Evolutionary conservation across 2,888 invertebrate genomes (phyloP).

Genomic region (Tetragnatha montana): DNA sequence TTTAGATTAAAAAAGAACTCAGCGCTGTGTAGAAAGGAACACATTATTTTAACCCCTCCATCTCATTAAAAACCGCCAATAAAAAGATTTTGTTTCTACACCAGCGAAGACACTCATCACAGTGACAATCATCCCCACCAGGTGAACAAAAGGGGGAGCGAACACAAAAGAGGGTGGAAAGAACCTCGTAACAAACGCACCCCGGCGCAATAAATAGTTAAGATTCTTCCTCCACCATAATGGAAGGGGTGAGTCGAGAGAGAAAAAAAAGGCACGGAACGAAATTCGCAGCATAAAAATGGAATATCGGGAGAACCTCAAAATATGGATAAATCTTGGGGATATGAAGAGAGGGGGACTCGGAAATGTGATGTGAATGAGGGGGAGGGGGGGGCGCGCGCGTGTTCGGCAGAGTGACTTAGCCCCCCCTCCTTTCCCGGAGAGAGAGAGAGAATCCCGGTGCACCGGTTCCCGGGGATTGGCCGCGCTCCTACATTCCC

Average conservation of each 20-base stretch:
- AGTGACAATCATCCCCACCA: not conserved
- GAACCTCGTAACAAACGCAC: slow-evolving; percentile 50
- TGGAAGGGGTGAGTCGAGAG: slow-evolving; percentile 2
- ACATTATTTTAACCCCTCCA: not conserved
- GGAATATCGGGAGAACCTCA: slow-evolving; percentile 44
- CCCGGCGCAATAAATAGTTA: slow-evolving; percentile 64
- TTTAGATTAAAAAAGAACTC: too few relatives aligned
- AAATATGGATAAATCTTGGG: slow-evolving; percentile 68
- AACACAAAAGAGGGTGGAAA: slow-evolving; percentile 8
- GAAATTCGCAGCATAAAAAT: slow-evolving; percentile 61
- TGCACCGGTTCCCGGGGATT: slow-evolving; percentile 49
- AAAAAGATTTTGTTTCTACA: not conserved
- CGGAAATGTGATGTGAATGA: slow-evolving; percentile 70
- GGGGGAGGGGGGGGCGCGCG: slow-evolving; percentile 52
- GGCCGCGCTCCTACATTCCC: slow-evolving; percentile 67
- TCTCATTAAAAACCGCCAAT: not conserved
- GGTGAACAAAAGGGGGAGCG: slow-evolving; percentile 17
- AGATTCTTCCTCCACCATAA: slow-evolving; percentile 43
- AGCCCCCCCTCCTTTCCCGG: slow-evolving; percentile 38
- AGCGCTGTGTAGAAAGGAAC: not conserved
- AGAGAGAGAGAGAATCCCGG: slow-evolving; percentile 60
- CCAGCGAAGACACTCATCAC: not conserved
- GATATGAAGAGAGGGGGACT: slow-evolving; percentile 29
- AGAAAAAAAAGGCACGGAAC: slow-evolving; percentile 11
- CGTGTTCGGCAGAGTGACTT: slow-evolving; percentile 67